Percentiles rank a stretch among this genome's conserved stretches.
Conservation (phyloP, 1,140 invertebrate genomes). For the Homalodisca vitripennis region DNA sequence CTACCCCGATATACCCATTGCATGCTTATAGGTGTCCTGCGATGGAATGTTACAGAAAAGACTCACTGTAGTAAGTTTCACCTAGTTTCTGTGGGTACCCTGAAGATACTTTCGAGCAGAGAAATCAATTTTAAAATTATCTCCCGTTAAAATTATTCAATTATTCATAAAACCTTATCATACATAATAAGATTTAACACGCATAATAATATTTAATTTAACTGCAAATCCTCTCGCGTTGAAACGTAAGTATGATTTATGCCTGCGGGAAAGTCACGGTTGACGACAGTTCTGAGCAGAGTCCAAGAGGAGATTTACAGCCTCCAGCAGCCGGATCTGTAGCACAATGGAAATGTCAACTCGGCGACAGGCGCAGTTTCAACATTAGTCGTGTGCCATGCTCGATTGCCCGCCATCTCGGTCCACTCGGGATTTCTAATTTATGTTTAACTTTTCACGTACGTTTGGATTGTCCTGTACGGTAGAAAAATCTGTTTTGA, state of each 20-base stretch:
- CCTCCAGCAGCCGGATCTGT: conserved; percentile 10
- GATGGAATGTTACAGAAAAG: too few relatives aligned
- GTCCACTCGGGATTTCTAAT: background rate
- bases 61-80: too few relatives aligned
- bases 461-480: background rate
- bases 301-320: conserved; percentile 7
- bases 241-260: conserved; percentile 25
- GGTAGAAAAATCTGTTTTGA: background rate
- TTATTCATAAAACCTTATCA: too few relatives aligned
- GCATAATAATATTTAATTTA: too few relatives aligned
- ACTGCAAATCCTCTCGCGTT: background rate
- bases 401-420: conserved; percentile 21
- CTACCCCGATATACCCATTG: too few relatives aligned
- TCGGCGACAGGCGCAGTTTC: background rate
- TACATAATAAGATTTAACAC: too few relatives aligned
- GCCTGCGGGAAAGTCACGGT: background rate
- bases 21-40: too few relatives aligned
- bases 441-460: conserved; percentile 1
- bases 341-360: conserved; percentile 21
- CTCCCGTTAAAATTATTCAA: too few relatives aligned
- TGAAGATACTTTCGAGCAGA: too few relatives aligned
- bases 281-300: conserved; percentile 1
- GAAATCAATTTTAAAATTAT: too few relatives aligned
- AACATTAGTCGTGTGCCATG: conserved; percentile 7
- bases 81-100: too few relatives aligned